Base-by-base conservation (phyloP, 2,113 vertebrate genomes). In the Leptocoma aspasia region DNA sequence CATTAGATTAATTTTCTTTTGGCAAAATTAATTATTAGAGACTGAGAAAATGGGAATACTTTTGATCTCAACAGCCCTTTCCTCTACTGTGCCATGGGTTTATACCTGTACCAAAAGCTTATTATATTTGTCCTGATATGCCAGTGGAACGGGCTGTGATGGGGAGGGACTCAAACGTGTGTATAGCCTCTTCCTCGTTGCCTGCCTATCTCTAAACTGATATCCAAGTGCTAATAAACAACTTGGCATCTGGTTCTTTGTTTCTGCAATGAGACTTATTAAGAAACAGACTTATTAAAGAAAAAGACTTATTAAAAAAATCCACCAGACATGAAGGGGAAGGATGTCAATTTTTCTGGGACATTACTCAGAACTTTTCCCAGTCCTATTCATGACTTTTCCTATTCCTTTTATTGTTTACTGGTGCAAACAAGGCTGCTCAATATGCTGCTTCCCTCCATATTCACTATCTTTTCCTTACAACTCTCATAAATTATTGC, bases 71-170 rank as follows among this genome's bases (percentile, higher is more conserved):
- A 16, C 4, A 53, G 0, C 1, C 49, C 57, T 77, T 80, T 77
- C 19, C 27, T 69, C 17, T 35, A 16, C 10, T 21, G 18, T 26
- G 3, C 19, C 24, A 42, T 4, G 24, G 4, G 4, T 35, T 52
- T 71, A 7, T 0, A 0, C 4, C 9, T 50, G 9, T 68, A 72
- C 13, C 9, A 52, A 42, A 79, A 63, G 4, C 1, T 60, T 33
- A 24, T 39, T 24, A 3, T 18, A 6, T n/a, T 69, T 75, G 3
- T 76, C 47, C 14, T 76, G 15, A 31, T 61, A 28, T 15, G 2
- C 7, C 19, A 7, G 11, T 10, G 20, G n/a, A 66, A 60, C 13
- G 3, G 5, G 19, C 5, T 79, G 4, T n/a, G 45, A 44, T 31
- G 15, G 6, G 15, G 50, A 90, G n/a, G 8, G 17, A 31, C 3